Evolutionary conservation across 2,797 vertebrate species (phyloP).

Genomic region (Hybognathus amarus): DNA sequence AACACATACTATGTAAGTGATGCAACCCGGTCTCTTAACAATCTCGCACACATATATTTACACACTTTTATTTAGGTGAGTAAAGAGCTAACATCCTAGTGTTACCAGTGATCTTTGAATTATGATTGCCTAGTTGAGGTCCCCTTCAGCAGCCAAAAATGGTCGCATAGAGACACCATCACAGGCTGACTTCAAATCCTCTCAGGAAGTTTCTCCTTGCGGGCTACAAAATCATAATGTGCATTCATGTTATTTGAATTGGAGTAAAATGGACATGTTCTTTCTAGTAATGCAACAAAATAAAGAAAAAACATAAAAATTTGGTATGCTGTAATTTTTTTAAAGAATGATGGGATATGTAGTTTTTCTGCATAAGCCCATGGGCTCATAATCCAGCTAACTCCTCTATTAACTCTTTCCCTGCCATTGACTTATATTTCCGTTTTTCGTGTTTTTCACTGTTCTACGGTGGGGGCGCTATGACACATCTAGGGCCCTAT

Average conservation of each 20-base stretch:
- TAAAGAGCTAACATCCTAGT: slow-evolving; percentile 8
- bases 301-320: background rate
- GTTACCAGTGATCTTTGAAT: background rate
- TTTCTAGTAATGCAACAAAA: background rate
- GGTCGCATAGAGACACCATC: background rate
- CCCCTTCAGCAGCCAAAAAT: background rate
- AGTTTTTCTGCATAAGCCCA: background rate
- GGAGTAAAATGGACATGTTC: background rate
- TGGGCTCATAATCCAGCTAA: background rate
- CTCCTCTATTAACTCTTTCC: too few species aligned
- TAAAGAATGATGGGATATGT: background rate
- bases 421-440: too few species aligned
- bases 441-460: too few species aligned
- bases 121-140: background rate
- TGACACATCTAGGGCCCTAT: too few species aligned
- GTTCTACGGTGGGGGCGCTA: too few species aligned
- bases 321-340: background rate
- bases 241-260: background rate
- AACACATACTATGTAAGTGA: slow-evolving; percentile 97
- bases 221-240: background rate
- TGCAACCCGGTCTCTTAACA: background rate
- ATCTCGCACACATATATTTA: background rate
- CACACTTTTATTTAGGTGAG: background rate
- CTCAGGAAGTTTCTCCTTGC: background rate
- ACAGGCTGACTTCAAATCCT: background rate